These are phyloP conservation scores for Callorhinus ursinus DNA, from an alignment of 2,113 vertebrate genomes.

Conservation along the genomic window DNA sequence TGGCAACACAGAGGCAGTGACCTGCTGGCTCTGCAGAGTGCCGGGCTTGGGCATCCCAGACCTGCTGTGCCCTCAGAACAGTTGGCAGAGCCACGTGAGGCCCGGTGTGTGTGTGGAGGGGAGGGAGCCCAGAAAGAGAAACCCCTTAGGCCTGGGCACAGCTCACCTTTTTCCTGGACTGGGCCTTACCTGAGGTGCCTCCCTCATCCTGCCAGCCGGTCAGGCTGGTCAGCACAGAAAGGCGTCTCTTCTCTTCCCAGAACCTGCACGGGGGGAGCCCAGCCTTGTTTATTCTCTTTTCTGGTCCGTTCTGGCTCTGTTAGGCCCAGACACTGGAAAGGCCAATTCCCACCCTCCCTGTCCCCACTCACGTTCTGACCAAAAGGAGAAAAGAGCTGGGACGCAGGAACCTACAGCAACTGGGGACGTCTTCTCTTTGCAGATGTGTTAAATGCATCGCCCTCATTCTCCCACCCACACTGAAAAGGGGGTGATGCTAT, in stretches of 20 bases:
- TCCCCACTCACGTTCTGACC: background rate
- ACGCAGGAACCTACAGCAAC: fast-evolving
- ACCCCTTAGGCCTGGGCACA: fast-evolving
- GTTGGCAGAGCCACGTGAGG: background rate
- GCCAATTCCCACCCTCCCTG: background rate
- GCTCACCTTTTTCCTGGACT: background rate
- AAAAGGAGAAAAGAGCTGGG: background rate
- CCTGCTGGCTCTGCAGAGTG: background rate
- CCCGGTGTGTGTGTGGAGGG: background rate
- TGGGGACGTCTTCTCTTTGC: background rate
- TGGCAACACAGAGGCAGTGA: constrained; percentile 39
- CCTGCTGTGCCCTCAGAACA: background rate
- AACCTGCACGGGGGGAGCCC: fast-evolving
- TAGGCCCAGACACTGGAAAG: background rate
- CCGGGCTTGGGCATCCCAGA: background rate
- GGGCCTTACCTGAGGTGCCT: background rate
- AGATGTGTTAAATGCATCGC: background rate
- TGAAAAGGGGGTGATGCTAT: background rate
- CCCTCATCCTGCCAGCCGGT: background rate
- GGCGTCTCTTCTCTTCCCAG: background rate
- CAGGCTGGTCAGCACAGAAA: background rate
- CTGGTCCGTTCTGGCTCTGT: background rate
- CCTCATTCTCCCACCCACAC: background rate
- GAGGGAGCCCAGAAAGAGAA: background rate
- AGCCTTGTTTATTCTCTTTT: background rate